phyloP scores from a whole-genome alignment of 1,140 invertebrate genomes.

The Drosophila erecta region DNA sequence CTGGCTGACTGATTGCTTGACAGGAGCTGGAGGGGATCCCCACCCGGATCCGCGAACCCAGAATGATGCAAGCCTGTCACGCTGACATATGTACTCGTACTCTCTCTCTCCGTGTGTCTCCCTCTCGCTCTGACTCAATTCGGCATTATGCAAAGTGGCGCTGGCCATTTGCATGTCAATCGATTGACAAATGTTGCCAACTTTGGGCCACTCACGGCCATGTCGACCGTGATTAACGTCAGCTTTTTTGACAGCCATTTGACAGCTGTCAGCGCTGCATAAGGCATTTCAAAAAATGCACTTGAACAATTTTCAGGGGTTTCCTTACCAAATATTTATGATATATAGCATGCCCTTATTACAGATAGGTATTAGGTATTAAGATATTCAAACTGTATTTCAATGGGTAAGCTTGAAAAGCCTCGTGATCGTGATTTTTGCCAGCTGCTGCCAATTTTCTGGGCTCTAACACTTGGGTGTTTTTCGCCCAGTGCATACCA shows the following conservation, averaged over 20 bases:
- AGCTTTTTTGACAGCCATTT: constrained; percentile 73
- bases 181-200: constrained; percentile 80
- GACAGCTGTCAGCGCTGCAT: constrained; percentile 62
- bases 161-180: constrained; percentile 81
- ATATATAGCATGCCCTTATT: no score
- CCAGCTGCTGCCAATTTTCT: no score
- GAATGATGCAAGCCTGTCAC: constrained; percentile 70
- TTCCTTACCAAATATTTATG: not conserved
- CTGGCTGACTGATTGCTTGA: constrained; percentile 81
- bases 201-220: constrained; percentile 74
- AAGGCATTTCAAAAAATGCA: constrained; percentile 54
- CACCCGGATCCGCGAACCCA: constrained; percentile 8
- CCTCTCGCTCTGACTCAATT: not conserved
- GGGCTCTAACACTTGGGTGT: no score
- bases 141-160: constrained; percentile 68
- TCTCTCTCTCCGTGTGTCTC: constrained; percentile 30
- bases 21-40: constrained; percentile 29
- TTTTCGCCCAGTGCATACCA: not conserved
- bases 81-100: constrained; percentile 82
- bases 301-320: not conserved
- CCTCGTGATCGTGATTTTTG: no score
- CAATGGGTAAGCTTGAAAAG: no score
- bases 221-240: constrained; percentile 75
- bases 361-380: no score
- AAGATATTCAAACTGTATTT: no score